Percentiles rank a stretch among this genome's conserved stretches.
Conservation (phyloP, 2,797 vertebrate genomes). For the Peromyscus nudipes region DNA sequence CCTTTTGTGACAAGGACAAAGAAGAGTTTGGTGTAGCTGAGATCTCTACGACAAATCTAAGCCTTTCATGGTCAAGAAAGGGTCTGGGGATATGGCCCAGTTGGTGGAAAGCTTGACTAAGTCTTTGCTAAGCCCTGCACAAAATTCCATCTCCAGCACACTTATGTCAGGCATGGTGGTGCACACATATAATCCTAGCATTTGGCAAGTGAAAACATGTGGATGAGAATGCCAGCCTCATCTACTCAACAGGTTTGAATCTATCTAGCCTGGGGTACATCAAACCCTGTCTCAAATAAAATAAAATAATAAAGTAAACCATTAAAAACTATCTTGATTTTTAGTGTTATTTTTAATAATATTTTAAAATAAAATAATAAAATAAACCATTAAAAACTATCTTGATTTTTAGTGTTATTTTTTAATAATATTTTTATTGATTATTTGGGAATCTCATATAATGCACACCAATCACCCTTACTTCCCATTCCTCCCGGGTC, state of each 20-base stretch:
- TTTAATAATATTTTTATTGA: background rate
- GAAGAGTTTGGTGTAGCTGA: background rate
- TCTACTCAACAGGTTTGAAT: background rate
- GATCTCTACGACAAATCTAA: background rate
- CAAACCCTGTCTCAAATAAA: background rate
- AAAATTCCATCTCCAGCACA: background rate
- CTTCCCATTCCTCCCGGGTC: background rate
- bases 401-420: slow-evolving; percentile 22
- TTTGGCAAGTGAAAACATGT: background rate
- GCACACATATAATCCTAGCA: background rate
- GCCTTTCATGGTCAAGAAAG: background rate
- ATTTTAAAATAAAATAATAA: background rate
- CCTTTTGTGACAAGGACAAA: background rate
- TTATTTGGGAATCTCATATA: background rate
- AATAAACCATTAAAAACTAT: slow-evolving; percentile 21
- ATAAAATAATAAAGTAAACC: background rate
- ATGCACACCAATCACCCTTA: background rate
- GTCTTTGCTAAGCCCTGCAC: background rate
- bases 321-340: background rate
- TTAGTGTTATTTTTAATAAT: slow-evolving; percentile 31
- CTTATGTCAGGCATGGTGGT: too few species aligned
- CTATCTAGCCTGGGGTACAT: background rate
- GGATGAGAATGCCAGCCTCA: background rate
- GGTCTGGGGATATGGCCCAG: too few species aligned
- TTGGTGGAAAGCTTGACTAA: background rate